Conservation (phyloP, 2,797 vertebrate genomes). For the Thunnus albacares region DNA sequence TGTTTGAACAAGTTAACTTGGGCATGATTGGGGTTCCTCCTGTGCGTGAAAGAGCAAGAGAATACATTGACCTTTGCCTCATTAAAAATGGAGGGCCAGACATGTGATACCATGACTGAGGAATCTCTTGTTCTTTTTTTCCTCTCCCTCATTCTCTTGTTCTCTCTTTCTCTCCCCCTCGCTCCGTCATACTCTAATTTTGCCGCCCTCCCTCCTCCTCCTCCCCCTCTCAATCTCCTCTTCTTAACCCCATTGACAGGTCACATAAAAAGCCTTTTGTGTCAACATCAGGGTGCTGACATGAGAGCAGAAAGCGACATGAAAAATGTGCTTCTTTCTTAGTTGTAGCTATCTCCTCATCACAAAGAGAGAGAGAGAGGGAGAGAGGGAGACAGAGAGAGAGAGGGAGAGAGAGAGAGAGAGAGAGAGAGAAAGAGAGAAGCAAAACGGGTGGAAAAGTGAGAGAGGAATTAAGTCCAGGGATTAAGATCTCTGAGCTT, state of each 20-base stretch:
- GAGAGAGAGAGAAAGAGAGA: conserved; percentile 5
- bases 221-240: conserved; percentile 73
- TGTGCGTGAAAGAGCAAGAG: conserved; percentile 91
- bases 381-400: conserved; percentile 26
- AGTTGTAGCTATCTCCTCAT: conserved; percentile 85
- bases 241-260: conserved; percentile 89
- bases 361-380: conserved; percentile 53
- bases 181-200: conserved; percentile 14
- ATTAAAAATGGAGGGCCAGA: conserved; percentile 93
- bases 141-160: conserved; percentile 20
- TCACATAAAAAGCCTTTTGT: conserved; percentile 92
- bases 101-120: conserved; percentile 85
- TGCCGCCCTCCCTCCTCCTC: conserved; percentile 53
- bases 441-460: conserved; percentile 48
- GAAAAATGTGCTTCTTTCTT: conserved; percentile 85
- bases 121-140: conserved; percentile 70
- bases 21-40: conserved; percentile 93
- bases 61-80: conserved; percentile 95
- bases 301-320: conserved; percentile 89
- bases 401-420: conserved; percentile 22
- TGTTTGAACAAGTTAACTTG: conserved; percentile 93
- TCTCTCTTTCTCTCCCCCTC: conserved; percentile 1
- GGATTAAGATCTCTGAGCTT: conserved; percentile 96
- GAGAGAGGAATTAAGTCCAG: conserved; percentile 89
- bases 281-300: conserved; percentile 85